Evolutionary conservation across 37 sponge, comb jelly and placozoan species (phyloP).

Genomic region (Cliona cf. orientalis): DNA sequence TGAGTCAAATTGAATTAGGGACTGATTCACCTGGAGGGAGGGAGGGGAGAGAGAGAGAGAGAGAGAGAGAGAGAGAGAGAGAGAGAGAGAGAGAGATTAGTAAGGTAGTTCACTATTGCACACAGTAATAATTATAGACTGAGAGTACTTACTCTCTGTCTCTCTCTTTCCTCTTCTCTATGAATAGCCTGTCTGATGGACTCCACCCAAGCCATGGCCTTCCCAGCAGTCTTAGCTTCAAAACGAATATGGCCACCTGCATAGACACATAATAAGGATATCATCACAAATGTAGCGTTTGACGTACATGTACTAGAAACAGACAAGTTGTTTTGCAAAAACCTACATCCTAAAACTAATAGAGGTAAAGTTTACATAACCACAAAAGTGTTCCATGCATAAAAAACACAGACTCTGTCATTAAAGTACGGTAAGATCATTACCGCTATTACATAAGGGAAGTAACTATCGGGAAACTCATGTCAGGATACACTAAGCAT

Average conservation of each 20-base stretch:
- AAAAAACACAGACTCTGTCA: neutral
- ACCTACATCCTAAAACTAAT: too few species aligned
- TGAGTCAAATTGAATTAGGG: too few species aligned
- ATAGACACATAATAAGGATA: neutral
- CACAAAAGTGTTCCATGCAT: neutral
- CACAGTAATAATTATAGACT: too few species aligned
- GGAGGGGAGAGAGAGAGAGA: too few species aligned
- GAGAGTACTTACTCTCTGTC: constrained; percentile 32
- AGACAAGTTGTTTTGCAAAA: too few species aligned
- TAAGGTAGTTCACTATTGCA: too few species aligned
- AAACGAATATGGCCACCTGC: constrained; percentile 40
- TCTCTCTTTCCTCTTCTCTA: constrained; percentile 47
- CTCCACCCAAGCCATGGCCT: constrained; percentile 54
- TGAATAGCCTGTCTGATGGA: constrained; percentile 37
- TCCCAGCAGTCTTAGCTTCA: constrained; percentile 10
- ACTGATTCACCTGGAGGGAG: too few species aligned
- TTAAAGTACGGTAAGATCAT: neutral
- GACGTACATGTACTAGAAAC: neutral
- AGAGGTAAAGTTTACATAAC: neutral
- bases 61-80: too few species aligned
- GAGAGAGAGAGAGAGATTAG: too few species aligned
- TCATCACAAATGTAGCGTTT: neutral
- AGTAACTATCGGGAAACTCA: neutral
- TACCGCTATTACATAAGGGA: neutral
- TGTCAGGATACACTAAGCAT: neutral